Evolutionary conservation across 2,113 vertebrate species (phyloP).

Genomic region (Hepsetus odoe): DNA sequence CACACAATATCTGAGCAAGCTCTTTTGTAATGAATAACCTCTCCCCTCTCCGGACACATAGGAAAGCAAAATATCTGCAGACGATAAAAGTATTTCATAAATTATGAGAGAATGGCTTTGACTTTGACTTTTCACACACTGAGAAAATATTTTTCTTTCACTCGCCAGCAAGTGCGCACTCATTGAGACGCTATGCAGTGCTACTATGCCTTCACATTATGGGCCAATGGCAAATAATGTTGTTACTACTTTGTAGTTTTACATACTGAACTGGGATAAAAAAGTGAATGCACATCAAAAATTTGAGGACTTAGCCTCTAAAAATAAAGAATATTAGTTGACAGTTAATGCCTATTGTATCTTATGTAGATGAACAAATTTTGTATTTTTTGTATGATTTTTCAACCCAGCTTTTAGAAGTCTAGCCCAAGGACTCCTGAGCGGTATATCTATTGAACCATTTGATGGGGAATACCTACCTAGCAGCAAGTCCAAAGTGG

Average conservation of each 20-base stretch:
- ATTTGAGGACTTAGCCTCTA: too few relatives aligned
- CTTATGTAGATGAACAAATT: too few relatives aligned
- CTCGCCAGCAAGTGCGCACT: background rate
- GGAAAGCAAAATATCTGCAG: slow-evolving; percentile 63
- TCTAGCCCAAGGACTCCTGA: too few relatives aligned
- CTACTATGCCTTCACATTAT: background rate
- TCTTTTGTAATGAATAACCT: slow-evolving; percentile 68
- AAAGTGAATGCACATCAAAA: too few relatives aligned
- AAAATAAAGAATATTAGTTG: too few relatives aligned
- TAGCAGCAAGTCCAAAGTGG: too few relatives aligned
- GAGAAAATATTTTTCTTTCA: slow-evolving; percentile 38
- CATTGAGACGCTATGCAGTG: background rate
- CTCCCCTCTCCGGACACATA: slow-evolving; percentile 51
- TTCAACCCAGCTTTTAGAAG: too few relatives aligned
- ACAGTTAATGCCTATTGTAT: too few relatives aligned
- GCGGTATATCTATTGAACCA: too few relatives aligned
- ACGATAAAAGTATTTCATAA: slow-evolving; percentile 59
- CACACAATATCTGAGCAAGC: slow-evolving; percentile 33
- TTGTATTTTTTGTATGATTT: too few relatives aligned
- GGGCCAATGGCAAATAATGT: background rate
- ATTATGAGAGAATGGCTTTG: slow-evolving; percentile 35
- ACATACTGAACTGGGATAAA: too few relatives aligned
- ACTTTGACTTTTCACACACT: slow-evolving; percentile 11
- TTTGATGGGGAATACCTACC: too few relatives aligned
- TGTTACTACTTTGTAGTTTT: background rate